Evolutionary conservation across 2,888 invertebrate species (phyloP).

Genomic region (Clunio marinus): DNA sequence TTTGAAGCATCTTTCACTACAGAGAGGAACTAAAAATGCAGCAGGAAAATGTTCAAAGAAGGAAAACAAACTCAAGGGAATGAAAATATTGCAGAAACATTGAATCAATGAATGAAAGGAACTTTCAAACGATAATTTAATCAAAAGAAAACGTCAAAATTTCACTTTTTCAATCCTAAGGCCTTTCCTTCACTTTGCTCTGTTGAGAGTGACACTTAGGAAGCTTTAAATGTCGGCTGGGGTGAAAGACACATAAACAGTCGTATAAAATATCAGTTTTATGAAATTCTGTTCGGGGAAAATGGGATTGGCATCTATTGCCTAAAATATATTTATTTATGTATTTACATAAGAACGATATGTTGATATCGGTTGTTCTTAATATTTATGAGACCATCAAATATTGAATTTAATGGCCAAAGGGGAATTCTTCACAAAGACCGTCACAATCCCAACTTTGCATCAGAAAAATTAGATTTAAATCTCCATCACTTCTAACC

Average conservation of each 20-base stretch:
- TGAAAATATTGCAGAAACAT: neutral
- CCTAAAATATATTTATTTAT: slow-evolving; percentile 25
- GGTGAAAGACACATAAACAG: no score
- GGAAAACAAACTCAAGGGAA: neutral
- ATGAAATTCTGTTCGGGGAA: neutral
- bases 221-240: no score
- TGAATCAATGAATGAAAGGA: no score
- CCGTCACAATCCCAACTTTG: no score
- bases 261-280: slow-evolving; percentile 8
- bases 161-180: no score
- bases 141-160: no score
- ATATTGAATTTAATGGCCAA: slow-evolving; percentile 29
- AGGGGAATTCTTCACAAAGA: neutral
- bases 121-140: no score
- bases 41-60: neutral
- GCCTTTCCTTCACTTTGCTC: no score
- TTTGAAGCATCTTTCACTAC: slow-evolving; percentile 1
- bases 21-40: neutral
- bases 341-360: slow-evolving; percentile 31
- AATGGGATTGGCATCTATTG: neutral
- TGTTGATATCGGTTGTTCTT: slow-evolving; percentile 21
- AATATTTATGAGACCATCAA: slow-evolving; percentile 26
- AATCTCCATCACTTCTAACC: no score
- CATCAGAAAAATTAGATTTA: no score
- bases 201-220: no score